These are phyloP conservation scores for Pteria penguin DNA, from an alignment of 2,888 invertebrate genomes.

Conservation along the genomic window DNA sequence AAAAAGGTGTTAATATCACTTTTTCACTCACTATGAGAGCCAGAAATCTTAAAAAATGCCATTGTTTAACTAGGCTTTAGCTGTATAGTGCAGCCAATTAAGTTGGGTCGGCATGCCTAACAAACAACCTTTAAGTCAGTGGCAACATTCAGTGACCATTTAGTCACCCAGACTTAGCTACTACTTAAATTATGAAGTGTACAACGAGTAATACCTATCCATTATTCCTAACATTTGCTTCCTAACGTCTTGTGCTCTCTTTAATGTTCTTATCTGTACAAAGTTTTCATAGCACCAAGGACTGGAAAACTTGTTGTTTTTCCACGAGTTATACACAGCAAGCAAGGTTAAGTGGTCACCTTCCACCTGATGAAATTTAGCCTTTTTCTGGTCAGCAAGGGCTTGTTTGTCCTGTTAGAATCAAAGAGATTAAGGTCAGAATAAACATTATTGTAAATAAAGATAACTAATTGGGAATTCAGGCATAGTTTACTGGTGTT, in stretches of 20 bases:
- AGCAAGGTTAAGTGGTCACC: slow-evolving; percentile 98
- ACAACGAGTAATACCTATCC: slow-evolving; percentile 94
- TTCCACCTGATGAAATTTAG: slow-evolving; percentile 99
- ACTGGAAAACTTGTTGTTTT: slow-evolving; percentile 98
- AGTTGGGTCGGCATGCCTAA: too few relatives aligned
- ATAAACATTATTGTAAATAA: too few relatives aligned
- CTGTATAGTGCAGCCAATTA: too few relatives aligned
- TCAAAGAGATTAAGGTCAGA: too few relatives aligned
- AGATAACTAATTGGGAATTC: too few relatives aligned
- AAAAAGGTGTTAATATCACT: too few relatives aligned
- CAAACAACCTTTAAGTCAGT: too few relatives aligned
- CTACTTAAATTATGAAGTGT: slow-evolving; percentile 44
- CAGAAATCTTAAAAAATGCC: too few relatives aligned
- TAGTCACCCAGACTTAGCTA: not conserved
- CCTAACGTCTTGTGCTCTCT: slow-evolving; percentile 97
- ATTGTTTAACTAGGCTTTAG: too few relatives aligned
- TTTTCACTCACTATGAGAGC: too few relatives aligned
- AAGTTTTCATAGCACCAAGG: slow-evolving; percentile 99
- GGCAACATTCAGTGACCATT: too few relatives aligned
- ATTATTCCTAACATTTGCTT: slow-evolving; percentile 98
- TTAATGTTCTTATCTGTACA: slow-evolving; percentile 97
- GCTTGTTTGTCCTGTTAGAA: slow-evolving; percentile 82
- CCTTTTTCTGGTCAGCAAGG: slow-evolving; percentile 98
- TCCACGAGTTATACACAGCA: slow-evolving; percentile 99
- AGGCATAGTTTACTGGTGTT: too few relatives aligned